Percentiles rank a stretch among this genome's conserved stretches.
phyloP scores from a whole-genome alignment of 1,140 invertebrate genomes.

The Drosophila littoralis region DNA sequence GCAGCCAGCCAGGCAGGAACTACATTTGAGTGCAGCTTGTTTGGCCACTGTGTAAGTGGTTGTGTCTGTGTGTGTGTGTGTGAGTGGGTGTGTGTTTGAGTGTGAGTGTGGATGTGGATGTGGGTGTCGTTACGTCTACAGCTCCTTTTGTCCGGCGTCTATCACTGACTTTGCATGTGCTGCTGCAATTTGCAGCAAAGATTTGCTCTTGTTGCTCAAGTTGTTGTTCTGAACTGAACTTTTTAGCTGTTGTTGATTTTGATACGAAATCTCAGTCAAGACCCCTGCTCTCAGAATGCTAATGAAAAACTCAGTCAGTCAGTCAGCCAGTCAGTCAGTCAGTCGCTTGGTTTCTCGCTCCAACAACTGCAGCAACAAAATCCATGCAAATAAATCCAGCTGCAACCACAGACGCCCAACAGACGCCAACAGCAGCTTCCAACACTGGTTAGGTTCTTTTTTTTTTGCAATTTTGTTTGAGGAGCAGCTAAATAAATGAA shows the following conservation, averaged over 20 bases:
- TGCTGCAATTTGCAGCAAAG: slow-evolving; percentile 50
- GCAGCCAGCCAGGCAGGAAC: slow-evolving; percentile 75
- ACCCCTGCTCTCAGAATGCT: slow-evolving; percentile 15
- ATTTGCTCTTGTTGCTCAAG: slow-evolving; percentile 39
- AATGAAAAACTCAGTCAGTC: slow-evolving; percentile 52
- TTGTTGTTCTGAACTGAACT: slow-evolving; percentile 21
- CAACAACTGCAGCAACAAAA: slow-evolving; percentile 27
- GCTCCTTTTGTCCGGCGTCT: slow-evolving; percentile 15
- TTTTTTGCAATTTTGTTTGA: neutral
- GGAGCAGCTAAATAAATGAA: slow-evolving; percentile 28
- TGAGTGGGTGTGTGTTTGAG: slow-evolving; percentile 18
- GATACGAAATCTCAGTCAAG: slow-evolving; percentile 35
- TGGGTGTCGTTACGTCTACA: slow-evolving; percentile 10
- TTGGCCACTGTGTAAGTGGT: slow-evolving; percentile 32
- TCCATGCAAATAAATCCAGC: slow-evolving; percentile 45
- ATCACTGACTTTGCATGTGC: slow-evolving; percentile 44
- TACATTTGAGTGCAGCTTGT: slow-evolving; percentile 60
- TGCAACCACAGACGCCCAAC: slow-evolving; percentile 26
- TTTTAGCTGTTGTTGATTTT: slow-evolving; percentile 51
- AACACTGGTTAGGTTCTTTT: neutral
- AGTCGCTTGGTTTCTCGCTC: slow-evolving; percentile 12
- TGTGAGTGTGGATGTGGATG: slow-evolving; percentile 16
- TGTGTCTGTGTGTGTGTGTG: slow-evolving; percentile 12
- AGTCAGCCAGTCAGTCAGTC: slow-evolving; percentile 27
- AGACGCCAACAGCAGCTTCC: slow-evolving; percentile 6